Base-by-base conservation (phyloP, 2,888 invertebrate genomes). In the Nipponacmea schrenckii region DNA sequence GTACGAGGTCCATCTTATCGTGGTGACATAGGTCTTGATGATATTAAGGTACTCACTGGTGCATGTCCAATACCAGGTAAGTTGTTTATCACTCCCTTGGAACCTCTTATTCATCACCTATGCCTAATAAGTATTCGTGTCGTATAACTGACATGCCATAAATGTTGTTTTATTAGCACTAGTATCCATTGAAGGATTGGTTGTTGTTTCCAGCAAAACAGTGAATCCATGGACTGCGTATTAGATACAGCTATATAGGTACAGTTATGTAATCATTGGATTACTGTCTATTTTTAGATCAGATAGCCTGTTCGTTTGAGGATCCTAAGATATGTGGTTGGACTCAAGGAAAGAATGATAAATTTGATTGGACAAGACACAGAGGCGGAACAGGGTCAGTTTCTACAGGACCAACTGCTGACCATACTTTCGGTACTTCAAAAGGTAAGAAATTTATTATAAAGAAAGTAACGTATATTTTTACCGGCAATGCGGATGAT, bases 11-110 rank as follows among this genome's bases (percentile, higher is more conserved):
- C 76, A 17, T 78, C 81, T 74, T 84, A 81, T 78, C 74, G 77
- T 56, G 85, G 85, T 24, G 85, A 85, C 71, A 84, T 86, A 68
- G 84, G 79, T 0, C 71, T 86, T n/a, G 86, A 86, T 80, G 86
- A 86, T 73, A 77, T 85, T 62, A 79, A 76, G 27, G 50, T 82
- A 17, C 44, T 79, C 10, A 15, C 67, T 31, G 81, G 81, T 72
- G 14, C 64, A 4, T 83, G 83, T 69, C 72, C 79, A 15, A 68
- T 76, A 66, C 48, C 71, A 77, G 80, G 84, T 83, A 68, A 26
- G 20, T 39, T 68, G 48, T 67, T n/a, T 12, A 3, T 10, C 3
- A 20, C 27, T 4, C 12, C 20, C 10, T 7, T 7, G 14, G 2
- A 15, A 3, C 63, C 20, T 62, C n/a, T n/a, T n/a, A n/a, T n/a